phyloP scores from a whole-genome alignment of 2,888 invertebrate genomes.

The Athalia circularis region DNA sequence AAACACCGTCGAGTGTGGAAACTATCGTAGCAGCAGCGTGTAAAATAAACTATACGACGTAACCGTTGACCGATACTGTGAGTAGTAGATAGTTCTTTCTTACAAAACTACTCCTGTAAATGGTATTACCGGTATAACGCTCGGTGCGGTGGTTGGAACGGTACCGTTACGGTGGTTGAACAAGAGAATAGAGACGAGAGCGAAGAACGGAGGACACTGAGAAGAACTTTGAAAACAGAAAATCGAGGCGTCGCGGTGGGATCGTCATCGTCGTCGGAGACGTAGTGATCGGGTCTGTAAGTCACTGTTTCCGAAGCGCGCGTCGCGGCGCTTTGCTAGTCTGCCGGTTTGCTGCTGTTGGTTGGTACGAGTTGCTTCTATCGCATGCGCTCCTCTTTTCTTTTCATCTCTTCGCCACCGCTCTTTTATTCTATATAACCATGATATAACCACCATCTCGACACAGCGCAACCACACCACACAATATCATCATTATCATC shows the following conservation, averaged over 20 bases:
- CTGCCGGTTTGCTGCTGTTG: neutral
- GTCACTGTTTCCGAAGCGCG: no score
- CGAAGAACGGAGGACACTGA: neutral
- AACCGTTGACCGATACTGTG: no score
- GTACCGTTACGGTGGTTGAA: slow-evolving; percentile 16
- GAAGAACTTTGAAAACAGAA: neutral
- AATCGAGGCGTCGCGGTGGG: neutral
- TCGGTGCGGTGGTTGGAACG: neutral
- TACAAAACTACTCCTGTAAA: neutral
- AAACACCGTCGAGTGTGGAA: no score
- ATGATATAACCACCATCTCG: no score
- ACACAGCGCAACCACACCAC: no score
- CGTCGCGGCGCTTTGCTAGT: no score
- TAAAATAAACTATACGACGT: no score
- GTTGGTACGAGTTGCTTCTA: no score
- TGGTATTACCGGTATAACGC: neutral
- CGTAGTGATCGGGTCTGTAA: no score
- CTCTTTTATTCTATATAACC: no score
- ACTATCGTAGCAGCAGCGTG: no score
- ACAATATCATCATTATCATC: neutral
- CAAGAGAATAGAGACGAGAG: neutral
- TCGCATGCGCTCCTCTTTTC: neutral
- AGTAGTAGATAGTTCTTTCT: neutral
- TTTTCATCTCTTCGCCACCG: neutral
- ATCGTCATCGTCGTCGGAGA: no score